Conservation (phyloP, 1,140 invertebrate species). For the Rhagoletis pomonella region DNA sequence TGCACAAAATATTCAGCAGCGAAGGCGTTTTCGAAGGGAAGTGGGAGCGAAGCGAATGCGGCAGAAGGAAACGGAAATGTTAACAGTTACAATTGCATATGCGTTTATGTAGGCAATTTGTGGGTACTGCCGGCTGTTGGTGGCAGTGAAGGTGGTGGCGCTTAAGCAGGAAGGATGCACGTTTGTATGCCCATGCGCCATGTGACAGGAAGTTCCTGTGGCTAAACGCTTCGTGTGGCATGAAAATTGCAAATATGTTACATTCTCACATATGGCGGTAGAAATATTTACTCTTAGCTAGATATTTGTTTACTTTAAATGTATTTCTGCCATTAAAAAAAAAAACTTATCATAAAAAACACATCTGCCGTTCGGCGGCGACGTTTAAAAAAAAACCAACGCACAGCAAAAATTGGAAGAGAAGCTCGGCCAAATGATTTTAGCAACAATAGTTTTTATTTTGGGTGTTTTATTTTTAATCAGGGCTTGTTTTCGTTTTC, state of each 20-base stretch:
- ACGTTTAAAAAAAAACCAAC: too few relatives aligned
- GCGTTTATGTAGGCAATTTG: slow-evolving; percentile 18
- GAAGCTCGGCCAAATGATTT: too few relatives aligned
- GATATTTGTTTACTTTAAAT: too few relatives aligned
- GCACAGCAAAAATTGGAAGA: too few relatives aligned
- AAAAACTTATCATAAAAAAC: too few relatives aligned
- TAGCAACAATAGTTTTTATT: too few relatives aligned
- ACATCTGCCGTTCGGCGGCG: too few relatives aligned
- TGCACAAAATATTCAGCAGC: slow-evolving; percentile 48
- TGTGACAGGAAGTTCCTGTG: slow-evolving; percentile 35
- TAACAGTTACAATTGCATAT: slow-evolving; percentile 48
- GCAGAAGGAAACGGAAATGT: slow-evolving; percentile 35
- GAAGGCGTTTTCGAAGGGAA: background rate
- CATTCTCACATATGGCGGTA: too few relatives aligned
- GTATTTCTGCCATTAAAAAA: too few relatives aligned
- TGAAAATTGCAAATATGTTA: slow-evolving; percentile 11
- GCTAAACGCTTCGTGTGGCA: slow-evolving; percentile 25
- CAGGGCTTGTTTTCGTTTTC: too few relatives aligned
- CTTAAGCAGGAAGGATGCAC: slow-evolving; percentile 35
- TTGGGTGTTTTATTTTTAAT: too few relatives aligned
- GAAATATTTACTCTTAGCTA: too few relatives aligned
- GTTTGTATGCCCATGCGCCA: background rate
- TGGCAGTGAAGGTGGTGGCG: background rate
- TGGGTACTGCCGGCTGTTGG: background rate
- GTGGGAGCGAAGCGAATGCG: background rate